A percentile compares a stretch with the other conserved stretches of the same genome.
Evolutionary conservation across 1,140 invertebrate genomes (phyloP).

Genomic region (Chironomus striatipennis): DNA sequence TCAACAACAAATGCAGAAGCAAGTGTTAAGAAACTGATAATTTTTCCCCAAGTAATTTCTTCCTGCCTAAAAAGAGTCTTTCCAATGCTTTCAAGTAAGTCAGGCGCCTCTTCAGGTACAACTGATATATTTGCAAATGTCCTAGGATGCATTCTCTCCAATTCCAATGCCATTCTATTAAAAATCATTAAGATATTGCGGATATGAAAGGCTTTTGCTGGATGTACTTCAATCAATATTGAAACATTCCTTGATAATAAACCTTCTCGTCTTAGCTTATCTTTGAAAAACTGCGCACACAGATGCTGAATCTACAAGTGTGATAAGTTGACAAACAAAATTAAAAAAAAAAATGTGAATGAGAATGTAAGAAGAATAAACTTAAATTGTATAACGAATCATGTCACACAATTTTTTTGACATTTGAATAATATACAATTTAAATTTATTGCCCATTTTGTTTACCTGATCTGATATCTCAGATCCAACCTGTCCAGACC

Average conservation of each 20-base stretch:
- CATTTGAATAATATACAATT: neutral
- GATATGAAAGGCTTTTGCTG: neutral
- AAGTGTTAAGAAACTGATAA: conserved; percentile 14
- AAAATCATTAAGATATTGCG: neutral
- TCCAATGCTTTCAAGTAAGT: neutral
- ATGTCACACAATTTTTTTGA: neutral
- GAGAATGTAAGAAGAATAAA: neutral
- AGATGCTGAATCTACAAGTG: conserved; percentile 7
- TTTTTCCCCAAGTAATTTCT: conserved; percentile 3
- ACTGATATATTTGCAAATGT: neutral
- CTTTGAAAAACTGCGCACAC: neutral
- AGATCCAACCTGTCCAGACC: neutral
- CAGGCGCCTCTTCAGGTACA: neutral
- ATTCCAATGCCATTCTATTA: neutral
- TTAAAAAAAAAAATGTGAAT: no score
- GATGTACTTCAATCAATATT: neutral
- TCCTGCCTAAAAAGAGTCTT: neutral
- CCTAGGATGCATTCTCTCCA: neutral
- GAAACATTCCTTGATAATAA: neutral
- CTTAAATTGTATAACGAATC: neutral
- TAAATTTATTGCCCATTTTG: neutral
- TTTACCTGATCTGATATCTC: conserved; percentile 6
- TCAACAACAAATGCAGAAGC: neutral
- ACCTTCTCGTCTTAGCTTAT: neutral
- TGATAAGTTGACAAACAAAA: neutral